Base-by-base conservation (phyloP, 2,888 invertebrate species). In the Ctenicera cuprea region DNA sequence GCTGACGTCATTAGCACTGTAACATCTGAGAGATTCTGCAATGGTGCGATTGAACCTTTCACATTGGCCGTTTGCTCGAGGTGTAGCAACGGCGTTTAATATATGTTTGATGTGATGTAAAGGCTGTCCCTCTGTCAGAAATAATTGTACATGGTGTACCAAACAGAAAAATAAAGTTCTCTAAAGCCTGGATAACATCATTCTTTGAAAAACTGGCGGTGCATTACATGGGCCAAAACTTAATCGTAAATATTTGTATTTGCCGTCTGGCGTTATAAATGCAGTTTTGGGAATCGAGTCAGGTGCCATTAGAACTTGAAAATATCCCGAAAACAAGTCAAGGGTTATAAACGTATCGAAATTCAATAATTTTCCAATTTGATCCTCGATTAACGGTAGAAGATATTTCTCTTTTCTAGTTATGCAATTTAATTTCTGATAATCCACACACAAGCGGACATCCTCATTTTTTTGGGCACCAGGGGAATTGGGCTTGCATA, bases 211-310 rank as follows among this genome's bases (percentile, higher is more conserved):
- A 9, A 33, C 33, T 9, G 33, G 4, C 7, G 33, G 33, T 9
- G 33, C 33, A 9, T 33, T 33, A 33, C 33, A 33, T 1, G 7
- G 33, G 33, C 20, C 50, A 9, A 16, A 50, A 22, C 20, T 3
- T 16, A 50, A 4, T 1, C 50, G 50, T 20, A 50, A 22, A 20
- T 7, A 50, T 50, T 50, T 20, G 22, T 22, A 50, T 4, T 50
- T 12, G 3, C 50, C 50, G 11, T 50, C 50, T 1, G 80, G 80
- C 3, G 50, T 50, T 3, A 75, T 76, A 14, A 82, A 78, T 0
- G 78, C 81, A 0, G 80, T 82, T 48, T 82, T 82, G 0, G 61
- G 65, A 3, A 78, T 61, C 59, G 80, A 78, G 0, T 75, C 74
- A 18, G 74, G 57, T 0, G 37, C 61, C 50, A 84, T 68, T 0